Percentiles rank a stretch among this genome's conserved stretches.
Evolutionary conservation across 2,797 vertebrate species (phyloP).

Genomic region (Eulemur albifrons): DNA sequence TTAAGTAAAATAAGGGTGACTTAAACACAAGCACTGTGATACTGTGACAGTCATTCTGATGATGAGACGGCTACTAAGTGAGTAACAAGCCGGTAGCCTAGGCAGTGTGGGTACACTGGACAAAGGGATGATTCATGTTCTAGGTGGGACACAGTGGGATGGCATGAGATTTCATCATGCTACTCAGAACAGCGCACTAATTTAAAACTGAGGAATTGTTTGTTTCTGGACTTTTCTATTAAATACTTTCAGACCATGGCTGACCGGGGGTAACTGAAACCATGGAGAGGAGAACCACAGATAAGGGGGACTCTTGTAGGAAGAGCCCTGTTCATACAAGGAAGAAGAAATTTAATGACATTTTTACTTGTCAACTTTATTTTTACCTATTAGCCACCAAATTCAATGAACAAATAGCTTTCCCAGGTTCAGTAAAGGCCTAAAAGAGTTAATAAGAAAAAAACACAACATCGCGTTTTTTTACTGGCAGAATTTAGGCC

Average conservation of each 20-base stretch:
- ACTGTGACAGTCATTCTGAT: not conserved
- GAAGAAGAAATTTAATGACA: not conserved
- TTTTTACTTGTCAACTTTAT: constrained; percentile 22
- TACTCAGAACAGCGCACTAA: not conserved
- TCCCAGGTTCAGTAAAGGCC: constrained; percentile 3
- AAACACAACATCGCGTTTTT: not conserved
- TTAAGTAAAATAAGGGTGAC: not conserved
- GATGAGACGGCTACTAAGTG: not conserved
- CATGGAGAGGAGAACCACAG: not conserved
- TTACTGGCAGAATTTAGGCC: constrained; percentile 6
- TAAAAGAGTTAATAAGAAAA: constrained; percentile 39
- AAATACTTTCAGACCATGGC: not conserved
- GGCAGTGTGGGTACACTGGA: not conserved
- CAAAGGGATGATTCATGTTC: not conserved
- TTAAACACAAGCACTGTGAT: not conserved
- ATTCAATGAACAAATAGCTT: not conserved
- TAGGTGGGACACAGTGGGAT: not conserved
- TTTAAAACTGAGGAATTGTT: not conserved
- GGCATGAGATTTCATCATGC: not conserved
- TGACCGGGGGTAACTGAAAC: not conserved
- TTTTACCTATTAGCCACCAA: constrained; percentile 25
- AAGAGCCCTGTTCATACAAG: not conserved
- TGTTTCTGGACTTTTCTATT: not conserved
- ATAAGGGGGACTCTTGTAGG: not conserved
- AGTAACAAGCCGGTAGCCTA: not conserved